A percentile compares a stretch with the other conserved stretches of the same genome.
phyloP scores from a whole-genome alignment of 2,113 vertebrate genomes.

The Bos indicus region DNA sequence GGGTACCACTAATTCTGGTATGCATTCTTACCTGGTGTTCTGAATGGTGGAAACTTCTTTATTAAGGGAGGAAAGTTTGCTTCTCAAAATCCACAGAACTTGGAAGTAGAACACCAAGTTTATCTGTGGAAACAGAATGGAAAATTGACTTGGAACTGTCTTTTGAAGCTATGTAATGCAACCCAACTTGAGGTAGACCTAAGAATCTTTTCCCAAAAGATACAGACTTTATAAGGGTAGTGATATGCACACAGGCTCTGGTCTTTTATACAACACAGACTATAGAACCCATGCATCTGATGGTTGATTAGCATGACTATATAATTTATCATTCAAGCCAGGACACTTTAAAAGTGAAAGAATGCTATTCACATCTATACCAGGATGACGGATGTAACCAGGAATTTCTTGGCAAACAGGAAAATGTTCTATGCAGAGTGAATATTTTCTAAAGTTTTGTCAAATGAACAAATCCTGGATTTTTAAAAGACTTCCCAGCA shows the following conservation, averaged over 20 bases:
- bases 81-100: conserved; percentile 69
- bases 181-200: not conserved
- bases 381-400: not conserved
- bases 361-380: not conserved
- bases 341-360: not conserved
- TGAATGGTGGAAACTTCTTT: conserved; percentile 74
- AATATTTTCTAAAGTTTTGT: not conserved
- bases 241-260: not conserved
- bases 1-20: not conserved
- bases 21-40: conserved; percentile 64
- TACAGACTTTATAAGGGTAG: not conserved
- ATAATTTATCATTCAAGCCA: not conserved
- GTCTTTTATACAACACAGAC: not conserved
- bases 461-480: not conserved
- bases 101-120: conserved; percentile 66
- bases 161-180: not conserved
- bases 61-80: conserved; percentile 71
- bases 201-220: not conserved
- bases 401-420: not conserved
- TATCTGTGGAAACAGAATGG: conserved; percentile 43
- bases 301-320: not conserved
- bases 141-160: not conserved
- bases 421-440: not conserved
- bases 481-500: not conserved
- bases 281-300: not conserved